A percentile compares a stretch with the other conserved stretches of the same genome.
Conservation (phyloP, 1,140 invertebrate species). For the Babylonia areolata region DNA sequence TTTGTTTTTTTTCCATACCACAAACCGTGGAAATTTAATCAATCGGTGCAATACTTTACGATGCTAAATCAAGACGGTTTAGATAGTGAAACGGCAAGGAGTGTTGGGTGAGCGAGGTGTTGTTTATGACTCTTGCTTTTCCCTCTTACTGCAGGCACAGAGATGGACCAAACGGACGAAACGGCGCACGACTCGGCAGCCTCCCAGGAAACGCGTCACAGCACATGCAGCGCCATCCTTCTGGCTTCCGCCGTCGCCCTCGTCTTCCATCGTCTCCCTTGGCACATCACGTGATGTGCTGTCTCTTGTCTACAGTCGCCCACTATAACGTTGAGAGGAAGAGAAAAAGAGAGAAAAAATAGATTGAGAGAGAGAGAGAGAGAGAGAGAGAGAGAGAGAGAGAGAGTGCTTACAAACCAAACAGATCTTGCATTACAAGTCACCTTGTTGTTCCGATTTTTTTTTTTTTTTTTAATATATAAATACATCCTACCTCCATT, state of each 20-base stretch:
- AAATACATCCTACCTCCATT: not conserved
- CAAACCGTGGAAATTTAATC: no score
- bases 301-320: no score
- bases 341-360: no score
- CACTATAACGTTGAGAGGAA: no score
- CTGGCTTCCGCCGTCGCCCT: not conserved
- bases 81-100: no score
- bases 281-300: not conserved
- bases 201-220: not conserved
- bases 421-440: not conserved
- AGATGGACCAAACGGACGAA: conserved; percentile 8
- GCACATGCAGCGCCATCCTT: not conserved
- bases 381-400: not conserved
- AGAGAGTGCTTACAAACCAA: not conserved
- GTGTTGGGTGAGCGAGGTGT: not conserved
- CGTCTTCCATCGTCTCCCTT: conserved; percentile 15
- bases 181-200: not conserved
- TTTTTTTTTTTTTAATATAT: not conserved
- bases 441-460: not conserved
- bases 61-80: no score
- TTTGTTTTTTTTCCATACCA: no score
- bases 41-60: no score
- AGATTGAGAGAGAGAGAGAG: no score
- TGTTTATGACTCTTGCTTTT: conserved; percentile 13
- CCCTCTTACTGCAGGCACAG: conserved; percentile 26